phyloP scores from a whole-genome alignment of 2,888 invertebrate genomes.

The Idaea dimidiata region DNA sequence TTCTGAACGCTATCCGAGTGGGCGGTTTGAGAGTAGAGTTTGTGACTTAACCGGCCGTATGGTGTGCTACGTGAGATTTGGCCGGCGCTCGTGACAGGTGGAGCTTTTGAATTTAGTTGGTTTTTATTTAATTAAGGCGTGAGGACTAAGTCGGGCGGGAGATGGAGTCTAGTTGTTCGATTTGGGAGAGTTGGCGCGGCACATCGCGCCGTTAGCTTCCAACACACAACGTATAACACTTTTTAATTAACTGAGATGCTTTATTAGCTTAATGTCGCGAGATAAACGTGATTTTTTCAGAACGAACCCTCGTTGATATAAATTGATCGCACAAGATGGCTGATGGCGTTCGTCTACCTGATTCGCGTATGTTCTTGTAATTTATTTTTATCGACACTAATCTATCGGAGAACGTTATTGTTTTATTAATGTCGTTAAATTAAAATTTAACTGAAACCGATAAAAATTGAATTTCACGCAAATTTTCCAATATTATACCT shows the following conservation, averaged over 20 bases:
- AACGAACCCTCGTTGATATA: slow-evolving; percentile 45
- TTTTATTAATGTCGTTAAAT: slow-evolving; percentile 49
- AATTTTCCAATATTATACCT: slow-evolving; percentile 73
- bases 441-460: slow-evolving; percentile 67
- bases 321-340: slow-evolving; percentile 50
- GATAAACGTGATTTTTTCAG: slow-evolving; percentile 56
- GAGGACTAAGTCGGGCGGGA: slow-evolving; percentile 56
- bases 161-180: slow-evolving; percentile 50
- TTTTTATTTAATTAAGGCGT: slow-evolving; percentile 71
- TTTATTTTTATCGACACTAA: slow-evolving; percentile 58
- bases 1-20: slow-evolving; percentile 68
- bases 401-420: slow-evolving; percentile 40
- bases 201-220: slow-evolving; percentile 41
- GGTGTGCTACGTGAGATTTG: slow-evolving; percentile 57
- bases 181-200: slow-evolving; percentile 50
- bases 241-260: slow-evolving; percentile 80
- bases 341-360: slow-evolving; percentile 29
- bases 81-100: slow-evolving; percentile 40
- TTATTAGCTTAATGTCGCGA: slow-evolving; percentile 77
- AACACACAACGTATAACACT: slow-evolving; percentile 44
- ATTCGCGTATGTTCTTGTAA: slow-evolving; percentile 25
- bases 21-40: slow-evolving; percentile 64
- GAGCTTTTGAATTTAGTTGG: slow-evolving; percentile 62
- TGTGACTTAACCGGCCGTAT: slow-evolving; percentile 69
- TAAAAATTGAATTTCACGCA: slow-evolving; percentile 74